Evolutionary conservation across 2,888 invertebrate genomes (phyloP), one percentile per base, ranked within the genome.

Genomic region (Monochamus alternatus): DNA sequence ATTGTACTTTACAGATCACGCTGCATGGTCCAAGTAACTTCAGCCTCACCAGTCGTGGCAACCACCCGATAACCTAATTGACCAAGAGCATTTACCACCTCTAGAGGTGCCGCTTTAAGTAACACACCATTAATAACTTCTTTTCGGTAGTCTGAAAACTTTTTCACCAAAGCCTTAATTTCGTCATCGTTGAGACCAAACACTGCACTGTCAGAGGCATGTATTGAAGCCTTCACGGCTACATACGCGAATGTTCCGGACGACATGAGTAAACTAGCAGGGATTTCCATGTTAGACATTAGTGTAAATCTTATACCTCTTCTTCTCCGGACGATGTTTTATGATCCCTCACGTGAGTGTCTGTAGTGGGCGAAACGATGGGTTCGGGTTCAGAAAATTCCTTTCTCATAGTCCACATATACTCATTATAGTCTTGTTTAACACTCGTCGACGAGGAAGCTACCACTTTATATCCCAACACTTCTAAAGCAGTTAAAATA

Each of bases 391-490:
- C 95, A 59, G 93, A 91, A 88, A 96, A 96, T 84, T 96, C 96
- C 88, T 95, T 95, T 91, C 96, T 93, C 95, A 96, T 95, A 89
- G 96, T 97, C 96, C 96, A 96, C 95, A 96, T 96, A 85, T 96
- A 96, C 87, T 96, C 96, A 91, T 95, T 95, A 87, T 95, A 95
- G 87, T 96, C 95, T 89, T 95, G 95, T 88, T 95, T 95, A 32
- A 96, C 95, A 78, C 95, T 94, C 70, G 95, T 95, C 73, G 95
- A 95, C 78, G 96, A 95, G 14, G 96, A 96, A 74, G 96, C 95
- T 67, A 96, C 95, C 73, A 96, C 96, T 90, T 95, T 95, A 89
- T 96, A 97, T 67, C 96, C 96, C 82, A 97, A 91, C 76, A 96
- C 95, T 91, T 97, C 96, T 83, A 96, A 90, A 76, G 96, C 96